Base-by-base conservation (phyloP, 1,140 invertebrate species). In the Latrodectus geometricus region DNA sequence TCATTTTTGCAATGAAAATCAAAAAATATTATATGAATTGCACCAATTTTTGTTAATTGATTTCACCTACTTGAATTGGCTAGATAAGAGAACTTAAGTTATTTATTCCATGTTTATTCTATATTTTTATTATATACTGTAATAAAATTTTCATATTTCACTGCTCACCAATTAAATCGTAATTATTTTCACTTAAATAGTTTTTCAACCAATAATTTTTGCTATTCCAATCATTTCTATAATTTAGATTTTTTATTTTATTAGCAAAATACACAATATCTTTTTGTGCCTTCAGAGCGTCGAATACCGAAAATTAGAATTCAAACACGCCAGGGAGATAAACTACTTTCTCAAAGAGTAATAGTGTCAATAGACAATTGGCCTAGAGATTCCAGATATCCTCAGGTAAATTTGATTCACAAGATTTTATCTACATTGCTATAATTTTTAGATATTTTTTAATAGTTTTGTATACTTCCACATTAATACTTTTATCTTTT, bases 321-420 rank as follows among this genome's bases (percentile, higher is more conserved):
- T 70, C 97, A 98, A 91, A 98, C 97, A 0, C 92, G 96, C 21
- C 97, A 98, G 91, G 95, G 95, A 20, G 94, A 95, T 66, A 92
- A 93, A 70, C 91, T 98, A n/a, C 93, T 92, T 5, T 94, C 94
- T n/a, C 95, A 98, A 89, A 94, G 96, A 76, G 96, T 99, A 21
- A 94, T 99, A 21, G 97, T 98, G 0, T 95, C 96, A 0, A 96
- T 98, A 65, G 97, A 99, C 92, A 95, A 94, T 1, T 99, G 97
- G 97, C 96, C 97, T 0, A 91, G 95, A 81, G 94, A 95, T 90
- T 97, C 96, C 3, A 93, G 95, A 56, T 95, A 95, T 88, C 89
- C 90, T 23, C 66, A 89, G 76, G 89, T 88, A 54, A 70, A 69
- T 74, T 73, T 50, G 9, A 52, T 23, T 79, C n/a, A n/a, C n/a